Evolutionary conservation across 2,113 vertebrate genomes (phyloP), one percentile per base, ranked within the genome.

Genomic region (Burhinus bistriatus): DNA sequence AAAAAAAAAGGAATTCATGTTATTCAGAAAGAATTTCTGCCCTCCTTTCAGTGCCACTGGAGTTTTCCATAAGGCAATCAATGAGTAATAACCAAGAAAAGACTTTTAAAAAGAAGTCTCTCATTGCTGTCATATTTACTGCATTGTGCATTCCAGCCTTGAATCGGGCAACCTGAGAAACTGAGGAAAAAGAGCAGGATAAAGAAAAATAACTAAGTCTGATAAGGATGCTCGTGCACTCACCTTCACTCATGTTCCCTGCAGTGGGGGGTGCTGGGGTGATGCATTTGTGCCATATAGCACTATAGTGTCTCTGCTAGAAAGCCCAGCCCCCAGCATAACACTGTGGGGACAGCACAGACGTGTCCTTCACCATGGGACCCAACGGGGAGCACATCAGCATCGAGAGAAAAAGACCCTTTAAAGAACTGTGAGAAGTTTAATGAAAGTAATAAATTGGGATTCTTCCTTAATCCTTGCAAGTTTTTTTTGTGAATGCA

Each of bases 371-470:
- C n/a, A 13, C 45, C 2, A 4, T 1, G 26, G 40, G 25, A 68
- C 52, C 12, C 72, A 57, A 9, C 0, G 0, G 5, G 6, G 26
- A 13, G 4, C 47, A 64, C n/a, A 13, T 36, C 2, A 1, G 51
- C 54, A 70, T 14, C 44, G 15, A 78, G 73, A 69, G 64, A 22
- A 90, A 78, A 71, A 66, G 3, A 2, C 9, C 21, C 21, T 80
- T 71, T 30, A 71, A 40, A 86, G 32, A 52, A 34, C 12, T 61
- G n/a, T 0, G 1, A 30, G 19, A 30, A 59, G 11, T 32, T 84
- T 38, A 69, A 73, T 21, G 19, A 55, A 70, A 84, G 47, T 42
- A 55, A 73, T 17, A 64, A 30, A 22, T 29, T 6, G 4, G 15
- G 5, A 1, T 23, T 87, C 27, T 78, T 57, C 34, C 32, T 66